Evolutionary conservation across 2,888 invertebrate genomes (phyloP).

Genomic region (Melangyna quadrimaculata): DNA sequence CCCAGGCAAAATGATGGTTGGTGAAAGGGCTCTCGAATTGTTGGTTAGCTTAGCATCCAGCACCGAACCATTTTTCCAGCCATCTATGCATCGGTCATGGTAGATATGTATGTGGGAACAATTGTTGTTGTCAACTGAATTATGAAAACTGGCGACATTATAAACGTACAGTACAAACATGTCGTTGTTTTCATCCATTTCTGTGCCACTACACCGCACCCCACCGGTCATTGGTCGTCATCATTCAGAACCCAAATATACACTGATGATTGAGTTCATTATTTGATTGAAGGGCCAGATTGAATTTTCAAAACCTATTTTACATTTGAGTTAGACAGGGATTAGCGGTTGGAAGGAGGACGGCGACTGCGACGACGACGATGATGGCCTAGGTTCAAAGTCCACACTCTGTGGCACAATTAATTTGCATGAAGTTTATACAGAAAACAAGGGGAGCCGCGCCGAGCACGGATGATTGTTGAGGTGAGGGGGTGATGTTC

Average conservation of each 20-base stretch:
- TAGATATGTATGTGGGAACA: neutral
- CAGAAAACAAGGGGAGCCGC: neutral
- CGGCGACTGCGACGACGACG: no score
- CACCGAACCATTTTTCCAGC: neutral
- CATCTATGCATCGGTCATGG: neutral
- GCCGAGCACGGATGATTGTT: neutral
- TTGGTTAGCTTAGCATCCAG: neutral
- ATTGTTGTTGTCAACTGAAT: conserved; percentile 43
- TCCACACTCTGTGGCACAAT: conserved; percentile 32
- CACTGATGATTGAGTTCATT: conserved; percentile 63
- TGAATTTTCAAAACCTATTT: conserved; percentile 65
- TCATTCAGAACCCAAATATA: conserved; percentile 1
- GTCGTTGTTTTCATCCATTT: neutral
- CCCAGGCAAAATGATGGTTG: neutral
- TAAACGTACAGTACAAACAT: neutral
- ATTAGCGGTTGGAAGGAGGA: conserved; percentile 35
- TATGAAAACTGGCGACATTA: conserved; percentile 53
- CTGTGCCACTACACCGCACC: neutral
- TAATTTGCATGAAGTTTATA: conserved; percentile 29
- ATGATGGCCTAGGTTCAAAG: conserved; percentile 9
- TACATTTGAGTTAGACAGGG: conserved; percentile 56
- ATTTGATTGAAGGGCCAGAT: conserved; percentile 66
- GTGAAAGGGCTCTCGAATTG: neutral
- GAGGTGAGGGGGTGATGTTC: neutral
- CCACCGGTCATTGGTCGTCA: neutral